A percentile compares a stretch with the other conserved stretches of the same genome.
phyloP scores from a whole-genome alignment of 1,140 invertebrate genomes.

The Dreissena rostriformis region DNA sequence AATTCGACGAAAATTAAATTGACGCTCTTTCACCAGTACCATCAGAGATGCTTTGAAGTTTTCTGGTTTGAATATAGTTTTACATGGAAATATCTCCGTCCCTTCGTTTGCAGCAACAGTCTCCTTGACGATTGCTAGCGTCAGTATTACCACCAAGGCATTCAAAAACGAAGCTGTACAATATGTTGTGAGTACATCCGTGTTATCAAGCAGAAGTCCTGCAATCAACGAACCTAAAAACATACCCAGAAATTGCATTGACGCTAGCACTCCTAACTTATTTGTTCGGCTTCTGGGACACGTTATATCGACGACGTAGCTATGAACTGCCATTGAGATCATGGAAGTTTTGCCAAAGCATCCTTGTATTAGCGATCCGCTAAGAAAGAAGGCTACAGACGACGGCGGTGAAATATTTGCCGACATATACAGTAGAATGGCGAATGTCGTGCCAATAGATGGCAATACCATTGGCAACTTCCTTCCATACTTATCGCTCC shows the following conservation, averaged over 20 bases:
- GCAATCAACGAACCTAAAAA: conserved; percentile 73
- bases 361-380: conserved; percentile 71
- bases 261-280: conserved; percentile 69
- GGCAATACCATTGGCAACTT: conserved; percentile 74
- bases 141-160: conserved; percentile 60
- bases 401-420: conserved; percentile 60
- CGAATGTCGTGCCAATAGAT: conserved; percentile 70
- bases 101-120: conserved; percentile 63
- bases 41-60: conserved; percentile 65
- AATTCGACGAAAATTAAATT: conserved; percentile 56
- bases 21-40: conserved; percentile 60
- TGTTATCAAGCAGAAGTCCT: conserved; percentile 63
- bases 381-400: conserved; percentile 64
- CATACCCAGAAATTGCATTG: conserved; percentile 77
- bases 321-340: conserved; percentile 75
- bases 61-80: conserved; percentile 56
- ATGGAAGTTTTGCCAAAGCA: conserved; percentile 74
- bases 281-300: conserved; percentile 61
- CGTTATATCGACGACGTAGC: conserved; percentile 72
- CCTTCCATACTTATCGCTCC: conserved; percentile 75
- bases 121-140: conserved; percentile 64
- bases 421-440: conserved; percentile 70
- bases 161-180: conserved; percentile 65
- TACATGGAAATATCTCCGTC: conserved; percentile 60
- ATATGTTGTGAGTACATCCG: conserved; percentile 68